Conservation (phyloP, 2,888 invertebrate genomes). For the Chorisops tibialis region DNA sequence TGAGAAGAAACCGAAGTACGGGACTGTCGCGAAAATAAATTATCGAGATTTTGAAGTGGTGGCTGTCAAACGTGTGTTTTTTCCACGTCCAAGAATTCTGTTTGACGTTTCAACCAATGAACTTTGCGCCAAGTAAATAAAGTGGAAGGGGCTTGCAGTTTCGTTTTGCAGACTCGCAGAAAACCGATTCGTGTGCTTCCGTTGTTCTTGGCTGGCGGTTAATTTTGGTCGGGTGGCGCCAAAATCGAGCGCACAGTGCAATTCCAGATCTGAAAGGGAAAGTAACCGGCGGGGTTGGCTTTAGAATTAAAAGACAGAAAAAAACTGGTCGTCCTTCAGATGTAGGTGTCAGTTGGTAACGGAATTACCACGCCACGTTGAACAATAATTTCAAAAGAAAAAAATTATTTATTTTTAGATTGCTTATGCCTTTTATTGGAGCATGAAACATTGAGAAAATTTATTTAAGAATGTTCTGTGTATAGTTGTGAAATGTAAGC, state of each 20-base stretch:
- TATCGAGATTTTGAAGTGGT: neutral
- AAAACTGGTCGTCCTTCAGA: neutral
- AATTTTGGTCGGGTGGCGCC: too few species aligned
- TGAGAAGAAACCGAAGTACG: too few species aligned
- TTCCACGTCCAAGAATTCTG: neutral
- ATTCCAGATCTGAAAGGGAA: too few species aligned
- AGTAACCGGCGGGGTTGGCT: too few species aligned
- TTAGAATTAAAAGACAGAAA: neutral
- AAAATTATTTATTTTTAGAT: too few species aligned
- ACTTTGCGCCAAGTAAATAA: neutral
- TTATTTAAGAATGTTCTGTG: neutral
- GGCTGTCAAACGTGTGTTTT: neutral
- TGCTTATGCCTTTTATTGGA: too few species aligned
- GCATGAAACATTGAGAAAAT: neutral
- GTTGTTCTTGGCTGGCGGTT: too few species aligned
- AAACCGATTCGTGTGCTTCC: too few species aligned
- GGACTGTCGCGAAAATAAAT: too few species aligned
- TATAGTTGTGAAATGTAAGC: conserved; percentile 23
- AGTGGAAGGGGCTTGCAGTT: conserved; percentile 11
- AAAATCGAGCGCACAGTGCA: too few species aligned
- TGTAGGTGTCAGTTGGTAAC: neutral
- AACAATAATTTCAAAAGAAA: too few species aligned
- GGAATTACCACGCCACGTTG: neutral
- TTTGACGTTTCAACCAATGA: conserved; percentile 17
- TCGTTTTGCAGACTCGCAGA: too few species aligned